Conservation (phyloP, 2,888 invertebrate species). For the Eupeodes luniger region DNA sequence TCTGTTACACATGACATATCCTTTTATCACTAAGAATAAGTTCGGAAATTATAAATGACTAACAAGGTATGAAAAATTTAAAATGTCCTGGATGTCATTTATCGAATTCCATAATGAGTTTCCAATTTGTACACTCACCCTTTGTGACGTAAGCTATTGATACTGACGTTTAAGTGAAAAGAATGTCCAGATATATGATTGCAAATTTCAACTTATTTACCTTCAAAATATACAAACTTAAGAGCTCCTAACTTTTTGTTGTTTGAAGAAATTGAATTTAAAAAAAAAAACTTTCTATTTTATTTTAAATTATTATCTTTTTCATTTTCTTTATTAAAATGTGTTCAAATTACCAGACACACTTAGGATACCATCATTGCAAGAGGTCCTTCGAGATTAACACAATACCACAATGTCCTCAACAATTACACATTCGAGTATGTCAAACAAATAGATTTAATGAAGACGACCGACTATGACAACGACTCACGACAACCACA, state of each 20-base stretch:
- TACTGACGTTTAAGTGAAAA: neutral
- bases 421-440: neutral
- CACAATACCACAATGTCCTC: conserved; percentile 25
- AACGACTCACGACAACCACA: neutral
- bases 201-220: neutral
- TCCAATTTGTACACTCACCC: neutral
- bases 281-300: too few species aligned
- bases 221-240: too few species aligned
- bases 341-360: neutral
- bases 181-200: neutral
- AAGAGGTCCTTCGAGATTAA: conserved; percentile 34
- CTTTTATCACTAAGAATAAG: too few species aligned
- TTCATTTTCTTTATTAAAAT: neutral
- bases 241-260: too few species aligned
- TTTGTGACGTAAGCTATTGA: neutral
- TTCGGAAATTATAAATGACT: too few species aligned
- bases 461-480: conserved; percentile 3
- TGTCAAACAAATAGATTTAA: conserved; percentile 51
- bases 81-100: conserved; percentile 6
- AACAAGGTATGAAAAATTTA: neutral
- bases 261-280: too few species aligned
- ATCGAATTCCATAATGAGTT: neutral
- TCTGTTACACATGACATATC: too few species aligned
- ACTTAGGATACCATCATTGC: neutral
- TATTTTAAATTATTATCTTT: too few species aligned